Conservation (phyloP, 2,113 vertebrate species). For the Clinocottus analis region DNA sequence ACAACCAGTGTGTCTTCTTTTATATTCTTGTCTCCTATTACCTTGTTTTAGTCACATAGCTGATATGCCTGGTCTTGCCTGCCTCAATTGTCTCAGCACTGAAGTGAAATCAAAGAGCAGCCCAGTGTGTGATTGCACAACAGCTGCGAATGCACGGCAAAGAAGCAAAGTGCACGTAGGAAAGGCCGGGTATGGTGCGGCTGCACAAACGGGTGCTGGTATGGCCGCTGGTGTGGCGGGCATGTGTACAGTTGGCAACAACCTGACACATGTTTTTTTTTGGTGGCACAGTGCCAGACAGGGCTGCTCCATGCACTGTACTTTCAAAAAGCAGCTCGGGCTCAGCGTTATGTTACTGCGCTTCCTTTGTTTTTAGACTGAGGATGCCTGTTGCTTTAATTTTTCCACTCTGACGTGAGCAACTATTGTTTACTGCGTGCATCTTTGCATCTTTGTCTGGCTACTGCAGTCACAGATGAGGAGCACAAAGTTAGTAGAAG, state of each 20-base stretch:
- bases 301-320: constrained; percentile 22
- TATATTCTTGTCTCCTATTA: constrained; percentile 78
- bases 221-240: constrained; percentile 46
- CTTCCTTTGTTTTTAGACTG: constrained; percentile 12
- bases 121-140: constrained; percentile 83
- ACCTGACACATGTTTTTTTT: constrained; percentile 52
- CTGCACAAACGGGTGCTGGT: constrained; percentile 29
- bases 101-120: constrained; percentile 81
- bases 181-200: constrained; percentile 51
- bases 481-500: constrained; percentile 1
- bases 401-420: constrained; percentile 50
- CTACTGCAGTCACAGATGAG: constrained; percentile 9
- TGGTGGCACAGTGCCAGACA: constrained; percentile 5
- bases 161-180: constrained; percentile 64
- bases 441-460: constrained; percentile 43
- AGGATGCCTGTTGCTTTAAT: constrained; percentile 44
- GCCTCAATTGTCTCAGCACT: constrained; percentile 75
- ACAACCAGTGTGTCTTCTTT: constrained; percentile 78
- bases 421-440: constrained; percentile 43
- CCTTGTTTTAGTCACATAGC: constrained; percentile 80
- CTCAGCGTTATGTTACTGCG: constrained; percentile 3
- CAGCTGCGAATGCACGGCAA: constrained; percentile 67
- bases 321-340: constrained; percentile 24
- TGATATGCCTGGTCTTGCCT: constrained; percentile 88
- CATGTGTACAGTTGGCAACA: constrained; percentile 61